phyloP scores from a whole-genome alignment of 2,888 invertebrate genomes.

The Eristalis tenax region DNA sequence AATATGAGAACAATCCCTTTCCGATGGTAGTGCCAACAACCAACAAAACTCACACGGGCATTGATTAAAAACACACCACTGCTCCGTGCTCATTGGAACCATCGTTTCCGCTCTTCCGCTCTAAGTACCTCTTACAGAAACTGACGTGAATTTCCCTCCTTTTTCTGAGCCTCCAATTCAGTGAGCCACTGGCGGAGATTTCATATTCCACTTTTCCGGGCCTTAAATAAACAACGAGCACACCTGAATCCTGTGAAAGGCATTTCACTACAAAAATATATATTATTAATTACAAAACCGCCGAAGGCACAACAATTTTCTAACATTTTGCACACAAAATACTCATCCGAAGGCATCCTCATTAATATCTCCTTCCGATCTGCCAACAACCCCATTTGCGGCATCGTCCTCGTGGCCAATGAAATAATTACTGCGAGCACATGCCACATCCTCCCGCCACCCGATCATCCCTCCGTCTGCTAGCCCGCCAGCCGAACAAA shows the following conservation, averaged over 20 bases:
- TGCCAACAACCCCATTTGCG: neutral
- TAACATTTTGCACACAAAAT: slow-evolving; percentile 32
- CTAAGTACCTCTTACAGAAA: neutral
- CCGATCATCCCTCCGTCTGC: neutral
- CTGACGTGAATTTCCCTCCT: neutral
- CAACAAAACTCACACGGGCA: neutral
- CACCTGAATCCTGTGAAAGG: slow-evolving; percentile 1
- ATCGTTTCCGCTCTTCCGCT: neutral
- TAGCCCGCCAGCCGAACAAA: slow-evolving; percentile 29
- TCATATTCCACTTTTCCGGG: neutral
- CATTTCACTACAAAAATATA: slow-evolving; percentile 19
- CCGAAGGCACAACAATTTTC: slow-evolving; percentile 38
- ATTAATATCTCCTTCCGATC: neutral
- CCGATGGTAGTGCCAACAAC: too few relatives aligned
- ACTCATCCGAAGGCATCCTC: slow-evolving; percentile 20
- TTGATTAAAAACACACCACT: neutral
- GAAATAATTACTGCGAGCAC: slow-evolving; percentile 55
- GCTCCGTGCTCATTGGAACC: too few relatives aligned
- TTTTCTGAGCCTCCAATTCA: neutral
- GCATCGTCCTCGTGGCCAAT: slow-evolving; percentile 5
- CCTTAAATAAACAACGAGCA: neutral
- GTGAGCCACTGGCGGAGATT: neutral
- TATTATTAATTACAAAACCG: slow-evolving; percentile 52
- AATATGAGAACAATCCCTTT: too few relatives aligned
- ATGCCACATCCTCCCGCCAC: slow-evolving; percentile 3